Base-by-base conservation (phyloP, 2,888 invertebrate genomes). In the Amblyjoppa proteus region DNA sequence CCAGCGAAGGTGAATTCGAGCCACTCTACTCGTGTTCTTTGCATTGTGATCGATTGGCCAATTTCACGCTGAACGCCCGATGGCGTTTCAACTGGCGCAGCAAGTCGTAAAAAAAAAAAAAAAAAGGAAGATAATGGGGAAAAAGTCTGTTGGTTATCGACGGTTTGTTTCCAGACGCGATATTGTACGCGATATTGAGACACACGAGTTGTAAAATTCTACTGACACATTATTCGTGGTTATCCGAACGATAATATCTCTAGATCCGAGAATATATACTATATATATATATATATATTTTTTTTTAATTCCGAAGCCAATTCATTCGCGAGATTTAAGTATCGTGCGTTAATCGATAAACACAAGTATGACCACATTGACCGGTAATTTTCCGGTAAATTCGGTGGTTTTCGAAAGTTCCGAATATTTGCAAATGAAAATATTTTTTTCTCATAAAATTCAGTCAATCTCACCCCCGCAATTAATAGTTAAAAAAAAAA, bases 361-460 rank as follows among this genome's bases (percentile, higher is more conserved):
- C 31, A 84, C 58, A 81, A 58, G 49, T 71, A 56, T 73, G 34
- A 71, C 38, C 25, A 75, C 75, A 73, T 28, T 61, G 68, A 73
- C 16, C n/a, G 53, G 70, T 61, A 69, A 77, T 58, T 77, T 51
- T 25, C 45, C 68, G 64, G 64, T 49, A 45, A 76, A 70, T 41
- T 58, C 74, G 0, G n/a, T 45, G 16, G 71, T 71, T 61, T 51
- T 70, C 66, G 45, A 56, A 83, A 73, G 74, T 64, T 80, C 70
- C 61, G 75, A 71, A 49, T 79, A 38, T 74, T 64, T 80, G 1
- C 3, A 38, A 38, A 11, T 20, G 5, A 69, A 45, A n/a, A 31
- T 34, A 5, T 73, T 64, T 11, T 83, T 58, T 53, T 80, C 51
- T 74, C 71, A 11, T 28, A 28, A 28, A 58, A 58, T 70, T n/a